Conservation (phyloP, 2,797 vertebrate species). For the Phyllotis vaccarum region DNA sequence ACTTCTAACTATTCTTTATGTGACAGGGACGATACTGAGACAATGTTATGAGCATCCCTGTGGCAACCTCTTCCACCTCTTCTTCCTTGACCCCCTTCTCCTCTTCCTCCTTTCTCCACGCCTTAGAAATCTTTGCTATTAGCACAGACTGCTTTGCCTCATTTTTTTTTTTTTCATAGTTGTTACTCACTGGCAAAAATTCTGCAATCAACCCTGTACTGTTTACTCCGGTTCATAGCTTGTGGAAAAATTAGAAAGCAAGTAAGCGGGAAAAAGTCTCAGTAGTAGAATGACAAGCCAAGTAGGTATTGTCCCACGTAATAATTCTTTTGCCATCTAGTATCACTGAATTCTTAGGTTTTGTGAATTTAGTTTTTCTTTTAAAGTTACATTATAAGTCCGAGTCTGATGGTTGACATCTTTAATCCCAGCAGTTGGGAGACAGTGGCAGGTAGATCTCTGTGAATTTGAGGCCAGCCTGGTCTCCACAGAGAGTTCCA, state of each 20-base stretch:
- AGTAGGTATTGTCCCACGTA: background rate
- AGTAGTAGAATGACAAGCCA: background rate
- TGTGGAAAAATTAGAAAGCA: background rate
- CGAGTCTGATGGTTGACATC: background rate
- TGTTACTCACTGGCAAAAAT: background rate
- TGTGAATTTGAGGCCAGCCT: background rate
- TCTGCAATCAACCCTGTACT: background rate
- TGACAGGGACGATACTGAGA: background rate
- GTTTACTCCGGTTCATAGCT: background rate
- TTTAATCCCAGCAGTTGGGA: too few relatives aligned
- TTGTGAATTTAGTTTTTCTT: background rate
- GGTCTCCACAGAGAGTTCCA: background rate
- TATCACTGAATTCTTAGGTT: background rate
- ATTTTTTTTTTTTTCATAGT: background rate
- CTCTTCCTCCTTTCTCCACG: background rate
- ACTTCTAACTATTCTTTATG: slow-evolving; percentile 1
- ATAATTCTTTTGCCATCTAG: background rate
- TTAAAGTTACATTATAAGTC: background rate
- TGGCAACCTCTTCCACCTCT: background rate
- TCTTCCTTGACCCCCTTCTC: background rate
- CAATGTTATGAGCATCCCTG: background rate
- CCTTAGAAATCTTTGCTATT: background rate
- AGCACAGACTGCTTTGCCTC: background rate
- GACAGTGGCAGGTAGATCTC: background rate
- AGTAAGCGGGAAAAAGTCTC: background rate